A percentile compares a stretch with the other conserved stretches of the same genome.
Evolutionary conservation across 2,888 invertebrate species (phyloP).

Genomic region (Dascillus cervinus): DNA sequence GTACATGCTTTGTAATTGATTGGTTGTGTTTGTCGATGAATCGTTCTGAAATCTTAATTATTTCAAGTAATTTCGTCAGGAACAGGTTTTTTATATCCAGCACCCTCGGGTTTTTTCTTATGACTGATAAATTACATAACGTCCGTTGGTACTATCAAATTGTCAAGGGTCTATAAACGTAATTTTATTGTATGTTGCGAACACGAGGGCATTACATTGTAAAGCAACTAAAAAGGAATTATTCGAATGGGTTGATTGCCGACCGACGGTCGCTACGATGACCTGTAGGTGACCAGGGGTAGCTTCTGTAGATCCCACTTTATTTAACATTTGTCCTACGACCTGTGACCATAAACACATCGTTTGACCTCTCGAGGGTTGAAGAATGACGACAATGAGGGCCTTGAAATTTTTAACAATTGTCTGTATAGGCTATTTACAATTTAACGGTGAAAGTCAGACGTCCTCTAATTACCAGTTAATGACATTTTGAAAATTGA

Average conservation of each 20-base stretch:
- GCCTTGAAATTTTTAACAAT: no score
- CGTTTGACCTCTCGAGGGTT: conserved; percentile 14
- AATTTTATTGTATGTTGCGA: not conserved
- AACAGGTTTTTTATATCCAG: no score
- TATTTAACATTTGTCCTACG: conserved; percentile 15
- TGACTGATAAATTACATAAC: no score
- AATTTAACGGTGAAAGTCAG: not conserved
- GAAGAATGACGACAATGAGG: conserved; percentile 4
- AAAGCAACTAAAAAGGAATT: not conserved
- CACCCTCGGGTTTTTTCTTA: no score
- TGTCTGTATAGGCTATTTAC: no score
- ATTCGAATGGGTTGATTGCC: not conserved
- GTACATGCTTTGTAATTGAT: no score
- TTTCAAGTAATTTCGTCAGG: no score
- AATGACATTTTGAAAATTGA: no score
- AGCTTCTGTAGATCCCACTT: conserved; percentile 8
- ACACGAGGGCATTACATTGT: not conserved
- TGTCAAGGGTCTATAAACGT: no score
- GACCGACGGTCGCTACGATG: not conserved
- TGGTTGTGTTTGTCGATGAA: no score
- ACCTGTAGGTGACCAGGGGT: not conserved
- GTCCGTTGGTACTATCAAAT: no score
- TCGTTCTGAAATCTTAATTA: no score
- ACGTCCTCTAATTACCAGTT: not conserved
- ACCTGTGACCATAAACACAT: conserved; percentile 20